phyloP scores from a whole-genome alignment of 2,113 vertebrate genomes.

The Sphyrna mokarran region DNA sequence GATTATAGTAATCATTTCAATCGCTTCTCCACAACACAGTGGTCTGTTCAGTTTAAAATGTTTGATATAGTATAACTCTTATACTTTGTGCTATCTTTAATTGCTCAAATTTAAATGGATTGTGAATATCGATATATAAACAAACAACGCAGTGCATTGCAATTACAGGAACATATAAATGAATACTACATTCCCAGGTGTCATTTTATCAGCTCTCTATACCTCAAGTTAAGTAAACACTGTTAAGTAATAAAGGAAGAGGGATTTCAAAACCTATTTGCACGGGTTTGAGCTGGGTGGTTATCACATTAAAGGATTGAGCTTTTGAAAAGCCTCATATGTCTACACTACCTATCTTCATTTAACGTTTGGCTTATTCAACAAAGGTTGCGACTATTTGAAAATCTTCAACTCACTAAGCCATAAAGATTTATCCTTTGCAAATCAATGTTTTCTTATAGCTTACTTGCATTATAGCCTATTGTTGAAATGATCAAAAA shows the following conservation, averaged over 20 bases:
- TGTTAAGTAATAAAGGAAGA: slow-evolving; percentile 4
- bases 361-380: background rate
- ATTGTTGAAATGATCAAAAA: slow-evolving; percentile 4
- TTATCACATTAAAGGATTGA: slow-evolving; percentile 27
- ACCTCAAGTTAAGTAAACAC: background rate
- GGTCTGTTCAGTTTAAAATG: background rate
- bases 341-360: background rate
- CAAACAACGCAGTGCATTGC: background rate
- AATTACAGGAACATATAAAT: background rate
- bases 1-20: slow-evolving; percentile 24
- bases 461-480: background rate
- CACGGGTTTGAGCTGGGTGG: background rate
- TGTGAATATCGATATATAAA: background rate
- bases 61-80: background rate
- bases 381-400: background rate
- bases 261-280: background rate
- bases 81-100: slow-evolving; percentile 2
- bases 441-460: background rate
- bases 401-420: background rate
- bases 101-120: background rate
- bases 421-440: background rate
- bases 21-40: slow-evolving; percentile 9
- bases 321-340: background rate
- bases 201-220: background rate
- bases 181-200: background rate